Evolutionary conservation across 1,140 invertebrate species (phyloP).

Genomic region (Aphelinus atriplicis): DNA sequence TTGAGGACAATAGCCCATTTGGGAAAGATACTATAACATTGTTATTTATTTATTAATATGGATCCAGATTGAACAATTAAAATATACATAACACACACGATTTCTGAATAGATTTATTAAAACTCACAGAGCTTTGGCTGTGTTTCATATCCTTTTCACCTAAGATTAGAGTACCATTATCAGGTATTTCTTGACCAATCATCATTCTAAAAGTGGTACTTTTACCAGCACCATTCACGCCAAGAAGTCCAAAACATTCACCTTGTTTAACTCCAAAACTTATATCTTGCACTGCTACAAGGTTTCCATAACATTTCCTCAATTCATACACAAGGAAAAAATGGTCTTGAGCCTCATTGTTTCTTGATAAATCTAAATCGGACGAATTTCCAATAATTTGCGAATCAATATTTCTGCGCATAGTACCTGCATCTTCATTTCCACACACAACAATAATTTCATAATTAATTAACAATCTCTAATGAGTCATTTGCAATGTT

Average conservation of each 20-base stretch:
- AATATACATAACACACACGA: no score
- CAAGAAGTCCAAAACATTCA: conserved; percentile 91
- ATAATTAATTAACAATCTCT: no score
- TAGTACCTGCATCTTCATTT: no score
- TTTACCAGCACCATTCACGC: conserved; percentile 86
- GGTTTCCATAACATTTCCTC: conserved; percentile 75
- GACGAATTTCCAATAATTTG: no score
- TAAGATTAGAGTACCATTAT: conserved; percentile 69
- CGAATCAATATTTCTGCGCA: no score
- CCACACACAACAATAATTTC: no score
- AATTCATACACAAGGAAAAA: conserved; percentile 64
- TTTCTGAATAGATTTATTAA: no score
- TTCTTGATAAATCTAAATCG: no score
- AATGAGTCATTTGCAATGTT: no score
- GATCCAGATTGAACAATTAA: no score
- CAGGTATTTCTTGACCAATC: conserved; percentile 80
- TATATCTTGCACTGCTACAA: conserved; percentile 78
- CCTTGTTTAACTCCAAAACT: conserved; percentile 71
- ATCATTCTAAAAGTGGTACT: conserved; percentile 91
- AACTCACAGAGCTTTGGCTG: no score
- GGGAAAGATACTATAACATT: conserved; percentile 61
- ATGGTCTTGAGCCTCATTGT: conserved; percentile 35
- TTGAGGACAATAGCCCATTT: conserved; percentile 77
- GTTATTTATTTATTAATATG: no score
- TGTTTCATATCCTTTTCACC: conserved; percentile 26